phyloP scores from a whole-genome alignment of 92 coral and sea anemone species.

The Epizoanthus ramosus region DNA sequence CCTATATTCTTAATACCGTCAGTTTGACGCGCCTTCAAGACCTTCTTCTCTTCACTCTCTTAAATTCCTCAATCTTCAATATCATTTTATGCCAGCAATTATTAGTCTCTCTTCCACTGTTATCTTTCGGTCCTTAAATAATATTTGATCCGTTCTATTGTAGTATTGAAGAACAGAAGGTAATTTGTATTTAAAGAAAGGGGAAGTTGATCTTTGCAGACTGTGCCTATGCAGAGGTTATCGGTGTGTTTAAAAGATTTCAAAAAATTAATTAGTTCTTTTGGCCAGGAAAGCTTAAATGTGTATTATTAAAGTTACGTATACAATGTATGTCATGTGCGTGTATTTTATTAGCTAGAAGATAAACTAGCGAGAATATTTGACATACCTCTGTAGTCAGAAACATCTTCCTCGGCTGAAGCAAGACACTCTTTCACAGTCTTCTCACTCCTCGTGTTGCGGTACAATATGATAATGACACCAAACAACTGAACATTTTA shows the following conservation, averaged over 20 bases:
- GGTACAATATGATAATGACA: not conserved
- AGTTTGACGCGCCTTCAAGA: too few species aligned
- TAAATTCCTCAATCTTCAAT: too few species aligned
- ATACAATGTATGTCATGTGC: not conserved
- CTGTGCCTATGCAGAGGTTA: not conserved
- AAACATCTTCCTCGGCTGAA: slow-evolving; percentile 9
- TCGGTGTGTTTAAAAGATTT: not conserved
- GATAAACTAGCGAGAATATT: not conserved
- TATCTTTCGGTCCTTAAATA: too few species aligned
- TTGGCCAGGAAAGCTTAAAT: not conserved
- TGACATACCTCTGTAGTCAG: not conserved
- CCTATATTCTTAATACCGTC: too few species aligned
- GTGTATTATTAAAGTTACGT: not conserved
- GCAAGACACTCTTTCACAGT: slow-evolving; percentile 14
- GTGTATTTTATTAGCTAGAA: not conserved
- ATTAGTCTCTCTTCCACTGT: too few species aligned
- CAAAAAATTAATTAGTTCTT: not conserved
- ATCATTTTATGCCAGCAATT: too few species aligned
- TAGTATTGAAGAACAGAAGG: too few species aligned
- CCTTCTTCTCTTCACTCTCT: too few species aligned
- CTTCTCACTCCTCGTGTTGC: not conserved
- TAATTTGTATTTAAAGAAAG: too few species aligned
- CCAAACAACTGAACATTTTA: too few species aligned
- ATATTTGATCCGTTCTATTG: too few species aligned
- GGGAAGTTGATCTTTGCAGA: too few species aligned